Percentiles rank a stretch among this genome's conserved stretches.
These are phyloP conservation scores for Acleris emargana DNA, from an alignment of 2,888 invertebrate genomes.

Conservation along the genomic window DNA sequence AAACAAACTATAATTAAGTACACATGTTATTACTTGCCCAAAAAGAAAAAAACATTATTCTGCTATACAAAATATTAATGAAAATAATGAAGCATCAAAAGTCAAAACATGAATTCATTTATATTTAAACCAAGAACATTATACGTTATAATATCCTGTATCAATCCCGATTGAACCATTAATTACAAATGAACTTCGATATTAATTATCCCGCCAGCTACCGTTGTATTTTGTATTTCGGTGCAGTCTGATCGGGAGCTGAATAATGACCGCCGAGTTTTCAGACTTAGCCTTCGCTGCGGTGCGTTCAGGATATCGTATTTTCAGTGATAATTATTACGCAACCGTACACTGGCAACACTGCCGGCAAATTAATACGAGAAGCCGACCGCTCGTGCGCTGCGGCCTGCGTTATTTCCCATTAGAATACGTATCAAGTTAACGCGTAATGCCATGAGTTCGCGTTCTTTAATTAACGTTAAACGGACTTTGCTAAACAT, in stretches of 20 bases:
- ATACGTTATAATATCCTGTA: conserved; percentile 1
- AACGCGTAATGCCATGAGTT: conserved; percentile 28
- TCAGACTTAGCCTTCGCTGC: conserved; percentile 37
- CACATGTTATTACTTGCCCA: too few species aligned
- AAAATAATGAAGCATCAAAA: too few species aligned
- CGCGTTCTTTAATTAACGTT: conserved; percentile 33
- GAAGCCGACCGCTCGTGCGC: conserved; percentile 41
- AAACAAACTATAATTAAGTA: too few species aligned
- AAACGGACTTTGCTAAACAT: not conserved
- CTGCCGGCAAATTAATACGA: conserved; percentile 56
- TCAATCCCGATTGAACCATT: conserved; percentile 21
- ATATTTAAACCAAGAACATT: too few species aligned
- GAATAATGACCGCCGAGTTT: conserved; percentile 54
- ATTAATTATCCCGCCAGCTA: conserved; percentile 17
- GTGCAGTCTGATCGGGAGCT: conserved; percentile 44
- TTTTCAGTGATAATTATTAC: conserved; percentile 67
- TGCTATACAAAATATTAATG: too few species aligned
- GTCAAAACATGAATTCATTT: too few species aligned
- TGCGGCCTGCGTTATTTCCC: conserved; percentile 20
- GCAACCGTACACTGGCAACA: conserved; percentile 58
- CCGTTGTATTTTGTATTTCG: conserved; percentile 34
- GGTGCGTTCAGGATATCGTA: conserved; percentile 53
- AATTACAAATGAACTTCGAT: conserved; percentile 22
- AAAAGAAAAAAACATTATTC: too few species aligned
- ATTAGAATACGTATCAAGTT: conserved; percentile 36